These are phyloP conservation scores for Chiroxiphia lanceolata DNA, from an alignment of 2,797 vertebrate species.

Conservation along the genomic window DNA sequence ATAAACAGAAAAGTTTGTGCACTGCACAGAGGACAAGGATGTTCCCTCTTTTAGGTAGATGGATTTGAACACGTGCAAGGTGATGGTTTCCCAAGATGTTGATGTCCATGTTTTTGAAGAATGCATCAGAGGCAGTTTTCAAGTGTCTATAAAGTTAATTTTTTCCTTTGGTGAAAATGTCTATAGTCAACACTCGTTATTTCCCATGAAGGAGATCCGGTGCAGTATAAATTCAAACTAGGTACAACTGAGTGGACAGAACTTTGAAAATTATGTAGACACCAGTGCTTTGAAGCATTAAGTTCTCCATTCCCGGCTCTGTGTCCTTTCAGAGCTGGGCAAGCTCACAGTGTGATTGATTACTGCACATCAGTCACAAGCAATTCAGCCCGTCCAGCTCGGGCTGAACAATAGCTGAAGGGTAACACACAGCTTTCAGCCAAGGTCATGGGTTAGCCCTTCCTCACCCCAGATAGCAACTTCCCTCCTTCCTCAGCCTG, in stretches of 20 bases:
- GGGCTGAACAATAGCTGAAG: neutral
- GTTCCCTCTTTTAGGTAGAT: neutral
- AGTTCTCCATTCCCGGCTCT: neutral
- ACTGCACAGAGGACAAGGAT: neutral
- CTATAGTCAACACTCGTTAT: neutral
- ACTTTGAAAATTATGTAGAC: neutral
- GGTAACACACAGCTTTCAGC: neutral
- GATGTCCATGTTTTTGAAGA: neutral
- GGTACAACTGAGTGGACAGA: neutral
- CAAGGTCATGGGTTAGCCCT: slow-evolving; percentile 23
- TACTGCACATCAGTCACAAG: neutral
- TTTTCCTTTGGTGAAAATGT: neutral
- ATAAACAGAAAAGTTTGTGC: slow-evolving; percentile 3
- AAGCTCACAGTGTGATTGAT: slow-evolving; percentile 13
- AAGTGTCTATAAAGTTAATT: neutral
- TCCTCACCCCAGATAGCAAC: neutral
- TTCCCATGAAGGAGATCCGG: neutral
- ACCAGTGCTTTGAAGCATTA: neutral
- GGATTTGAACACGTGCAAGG: neutral
- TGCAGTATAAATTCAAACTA: neutral
- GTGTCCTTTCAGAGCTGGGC: neutral
- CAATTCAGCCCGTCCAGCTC: neutral
- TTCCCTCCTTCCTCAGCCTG: neutral
- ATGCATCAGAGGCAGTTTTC: neutral
- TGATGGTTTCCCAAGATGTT: neutral